Conservation (phyloP, 2,113 vertebrate genomes). For the Globicephala melas region DNA sequence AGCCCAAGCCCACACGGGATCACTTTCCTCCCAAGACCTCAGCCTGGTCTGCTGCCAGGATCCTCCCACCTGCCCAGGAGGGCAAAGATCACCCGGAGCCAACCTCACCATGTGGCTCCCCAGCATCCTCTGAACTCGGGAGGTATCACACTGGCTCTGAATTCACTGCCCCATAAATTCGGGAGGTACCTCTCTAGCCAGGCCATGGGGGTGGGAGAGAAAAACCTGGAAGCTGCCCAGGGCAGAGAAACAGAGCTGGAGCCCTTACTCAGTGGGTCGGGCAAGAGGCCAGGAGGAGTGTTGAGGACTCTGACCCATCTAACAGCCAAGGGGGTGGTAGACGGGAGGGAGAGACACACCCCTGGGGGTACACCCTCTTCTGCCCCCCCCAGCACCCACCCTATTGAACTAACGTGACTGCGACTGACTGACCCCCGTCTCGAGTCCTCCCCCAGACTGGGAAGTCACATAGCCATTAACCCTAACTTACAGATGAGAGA, state of each 20-base stretch:
- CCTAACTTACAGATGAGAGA: background rate
- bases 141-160: background rate
- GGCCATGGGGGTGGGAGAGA: background rate
- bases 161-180: background rate
- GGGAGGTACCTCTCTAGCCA: background rate
- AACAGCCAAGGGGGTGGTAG: background rate
- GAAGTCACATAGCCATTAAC: fast-evolving
- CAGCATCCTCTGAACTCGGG: background rate
- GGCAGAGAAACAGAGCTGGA: background rate
- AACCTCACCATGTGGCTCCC: too few species aligned
- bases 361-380: background rate
- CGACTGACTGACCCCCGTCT: too few species aligned
- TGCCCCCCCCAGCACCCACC: background rate
- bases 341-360: background rate
- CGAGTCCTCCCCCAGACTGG: background rate
- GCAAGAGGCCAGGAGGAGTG: background rate
- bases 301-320: background rate
- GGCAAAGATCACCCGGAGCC: background rate
- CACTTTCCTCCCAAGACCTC: background rate
- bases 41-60: background rate
- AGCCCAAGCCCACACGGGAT: background rate
- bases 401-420: background rate
- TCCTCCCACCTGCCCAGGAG: background rate
- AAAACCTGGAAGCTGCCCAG: background rate
- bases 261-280: background rate